Evolutionary conservation across 1,140 invertebrate genomes (phyloP), one percentile per base, ranked within the genome.

Genomic region (Pomacea maculata): DNA sequence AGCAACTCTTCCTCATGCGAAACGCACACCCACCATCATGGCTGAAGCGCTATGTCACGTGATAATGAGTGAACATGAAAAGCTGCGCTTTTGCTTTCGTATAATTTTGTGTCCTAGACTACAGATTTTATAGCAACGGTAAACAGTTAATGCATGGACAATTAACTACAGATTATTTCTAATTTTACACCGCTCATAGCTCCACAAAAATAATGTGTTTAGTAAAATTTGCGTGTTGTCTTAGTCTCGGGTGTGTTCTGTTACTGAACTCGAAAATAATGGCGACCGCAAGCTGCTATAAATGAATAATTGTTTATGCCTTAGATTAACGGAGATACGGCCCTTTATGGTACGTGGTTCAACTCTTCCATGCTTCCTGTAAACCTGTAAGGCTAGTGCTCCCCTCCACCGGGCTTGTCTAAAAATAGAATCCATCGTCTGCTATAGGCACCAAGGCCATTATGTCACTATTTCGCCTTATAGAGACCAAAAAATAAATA

Each of bases 1-100:
- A 80, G 68, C 80, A 57, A 54, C 55, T 80, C 70, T 79, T 72
- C 55, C 80, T 52, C 73, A 80, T 67, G 75, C 64, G 82, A 80
- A 74, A 72, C 21, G 83, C 78, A 87, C 90, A 91, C 90, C 90
- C 89, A 91, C 90, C 90, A 91, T 91, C 90, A 91, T 91, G 90
- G 89, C 89, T 91, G 90, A 87, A 88, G 76, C 25, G 79, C 81
- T 87, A 34, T 87, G 82, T 89, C 89, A 90, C 88, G 89, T 90
- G 89, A 90, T 83, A 54, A 83, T 64, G 78, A 74, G 78, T 64
- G 67, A 64, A 45, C 54, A 34, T 11, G 63, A 29, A 70, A 74
- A 80, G 80, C 71, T 76, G 19, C 12, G 21, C 34, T 55, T 11
- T 77, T 65, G 19, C n/a, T 77, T 77, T 77, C 75, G 64, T 64